Conservation (phyloP, 2,888 invertebrate species). For the Acrobasis suavella region DNA sequence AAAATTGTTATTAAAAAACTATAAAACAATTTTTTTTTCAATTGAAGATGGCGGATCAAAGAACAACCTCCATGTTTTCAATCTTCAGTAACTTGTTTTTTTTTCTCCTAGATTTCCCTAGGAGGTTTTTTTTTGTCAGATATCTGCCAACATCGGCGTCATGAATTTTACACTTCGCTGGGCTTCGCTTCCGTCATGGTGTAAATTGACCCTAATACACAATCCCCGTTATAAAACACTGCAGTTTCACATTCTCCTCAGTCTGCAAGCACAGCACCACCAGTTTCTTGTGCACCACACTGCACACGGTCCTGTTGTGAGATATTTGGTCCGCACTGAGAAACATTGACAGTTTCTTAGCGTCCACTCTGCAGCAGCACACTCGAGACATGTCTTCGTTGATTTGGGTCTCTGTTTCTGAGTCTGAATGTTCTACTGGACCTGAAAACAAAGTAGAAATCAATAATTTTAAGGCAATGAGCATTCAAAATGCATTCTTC, state of each 20-base stretch:
- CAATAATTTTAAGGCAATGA: background rate
- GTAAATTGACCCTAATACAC: too few relatives aligned
- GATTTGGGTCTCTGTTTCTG: conserved; percentile 68
- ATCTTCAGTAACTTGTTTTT: too few relatives aligned
- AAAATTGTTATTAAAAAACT: too few relatives aligned
- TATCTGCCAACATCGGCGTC: too few relatives aligned
- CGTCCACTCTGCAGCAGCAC: conserved; percentile 86
- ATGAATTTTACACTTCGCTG: too few relatives aligned
- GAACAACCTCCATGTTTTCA: too few relatives aligned
- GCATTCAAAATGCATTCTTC: too few relatives aligned
- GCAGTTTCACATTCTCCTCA: conserved; percentile 88
- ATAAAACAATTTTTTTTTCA: too few relatives aligned
- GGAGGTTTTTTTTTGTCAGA: too few relatives aligned
- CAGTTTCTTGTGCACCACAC: conserved; percentile 88
- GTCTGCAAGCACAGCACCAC: conserved; percentile 89
- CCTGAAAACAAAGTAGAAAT: conserved; percentile 49
- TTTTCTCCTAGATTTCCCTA: too few relatives aligned
- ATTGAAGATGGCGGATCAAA: too few relatives aligned
- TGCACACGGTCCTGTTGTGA: conserved; percentile 88
- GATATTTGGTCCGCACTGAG: conserved; percentile 90
- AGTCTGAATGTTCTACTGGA: conserved; percentile 73
- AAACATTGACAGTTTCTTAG: conserved; percentile 90
- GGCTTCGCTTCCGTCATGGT: too few relatives aligned
- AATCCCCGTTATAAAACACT: conserved; percentile 87
- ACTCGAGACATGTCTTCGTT: conserved; percentile 63